Conservation (phyloP, 2,113 vertebrate genomes). For the Pterophyllum scalare region DNA sequence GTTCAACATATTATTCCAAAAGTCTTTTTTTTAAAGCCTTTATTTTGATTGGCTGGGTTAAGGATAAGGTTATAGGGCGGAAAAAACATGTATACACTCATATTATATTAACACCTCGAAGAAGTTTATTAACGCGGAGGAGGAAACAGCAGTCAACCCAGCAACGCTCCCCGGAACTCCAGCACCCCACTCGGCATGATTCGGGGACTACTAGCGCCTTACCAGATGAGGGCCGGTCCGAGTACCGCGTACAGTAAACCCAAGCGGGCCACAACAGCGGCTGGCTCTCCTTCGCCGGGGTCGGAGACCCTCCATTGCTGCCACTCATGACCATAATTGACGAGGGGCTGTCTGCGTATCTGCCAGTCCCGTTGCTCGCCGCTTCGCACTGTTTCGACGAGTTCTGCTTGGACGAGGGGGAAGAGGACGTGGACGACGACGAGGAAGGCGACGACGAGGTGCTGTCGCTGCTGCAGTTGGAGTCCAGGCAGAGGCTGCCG, state of each 20-base stretch:
- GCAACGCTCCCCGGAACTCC: not conserved
- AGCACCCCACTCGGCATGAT: not conserved
- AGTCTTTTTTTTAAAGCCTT: not conserved
- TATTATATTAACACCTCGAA: not conserved
- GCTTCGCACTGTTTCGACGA: slow-evolving; percentile 81
- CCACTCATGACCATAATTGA: slow-evolving; percentile 87
- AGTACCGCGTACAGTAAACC: slow-evolving; percentile 98
- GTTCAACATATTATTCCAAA: not conserved
- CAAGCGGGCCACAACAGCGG: slow-evolving; percentile 95
- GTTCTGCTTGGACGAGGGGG: slow-evolving; percentile 79
- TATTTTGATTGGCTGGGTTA: not conserved
- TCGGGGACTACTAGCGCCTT: slow-evolving; percentile 82
- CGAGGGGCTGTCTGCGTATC: slow-evolving; percentile 87
- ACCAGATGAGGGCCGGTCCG: slow-evolving; percentile 98
- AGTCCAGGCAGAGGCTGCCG: slow-evolving; percentile 85
- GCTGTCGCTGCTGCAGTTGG: slow-evolving; percentile 89
- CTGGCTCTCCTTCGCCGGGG: slow-evolving; percentile 82
- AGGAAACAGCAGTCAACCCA: not conserved
- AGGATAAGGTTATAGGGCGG: not conserved
- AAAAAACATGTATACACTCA: not conserved
- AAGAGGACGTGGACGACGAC: slow-evolving; percentile 75
- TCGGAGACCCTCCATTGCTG: slow-evolving; percentile 81
- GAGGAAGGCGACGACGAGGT: slow-evolving; percentile 82
- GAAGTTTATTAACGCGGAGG: not conserved
- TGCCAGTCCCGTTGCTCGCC: slow-evolving; percentile 81